phyloP scores from a whole-genome alignment of 2,797 vertebrate species.

The Poeciliopsis presidionis region DNA sequence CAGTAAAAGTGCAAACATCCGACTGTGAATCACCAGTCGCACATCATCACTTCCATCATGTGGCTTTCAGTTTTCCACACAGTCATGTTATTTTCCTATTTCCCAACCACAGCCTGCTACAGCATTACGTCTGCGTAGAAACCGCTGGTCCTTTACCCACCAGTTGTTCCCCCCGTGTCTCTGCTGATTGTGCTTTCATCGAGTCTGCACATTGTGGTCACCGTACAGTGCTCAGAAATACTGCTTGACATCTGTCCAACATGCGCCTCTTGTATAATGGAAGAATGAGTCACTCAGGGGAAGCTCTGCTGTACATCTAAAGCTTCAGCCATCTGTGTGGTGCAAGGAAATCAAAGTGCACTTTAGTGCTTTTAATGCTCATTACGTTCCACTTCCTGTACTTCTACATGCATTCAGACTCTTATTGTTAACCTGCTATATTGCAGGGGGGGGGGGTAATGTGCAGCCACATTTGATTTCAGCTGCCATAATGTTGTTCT shows the following conservation, averaged over 20 bases:
- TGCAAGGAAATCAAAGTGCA: conserved; percentile 38
- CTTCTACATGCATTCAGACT: conserved; percentile 17
- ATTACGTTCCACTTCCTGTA: conserved; percentile 25
- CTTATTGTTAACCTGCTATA: conserved; percentile 9
- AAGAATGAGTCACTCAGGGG: conserved; percentile 19
- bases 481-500: conserved; percentile 50
- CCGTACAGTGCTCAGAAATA: conserved; percentile 26
- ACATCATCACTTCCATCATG: conserved; percentile 30
- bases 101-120: conserved; percentile 33
- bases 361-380: conserved; percentile 40
- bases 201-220: conserved; percentile 12
- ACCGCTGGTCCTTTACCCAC: conserved; percentile 30
- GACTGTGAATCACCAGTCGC: conserved; percentile 48
- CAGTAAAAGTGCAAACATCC: conserved; percentile 12
- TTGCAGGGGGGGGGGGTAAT: conserved; percentile 47
- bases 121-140: conserved; percentile 2
- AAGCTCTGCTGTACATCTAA: conserved; percentile 38
- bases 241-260: conserved; percentile 48
- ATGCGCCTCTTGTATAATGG: conserved; percentile 4
- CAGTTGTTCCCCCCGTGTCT: conserved; percentile 29
- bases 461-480: conserved; percentile 46
- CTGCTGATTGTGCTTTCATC: conserved; percentile 51
- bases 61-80: conserved; percentile 42
- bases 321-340: conserved; percentile 38
- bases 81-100: conserved; percentile 54